phyloP scores from a whole-genome alignment of 35 echinoderm and acorn worm genomes.

The Strongylocentrotus purpuratus region DNA sequence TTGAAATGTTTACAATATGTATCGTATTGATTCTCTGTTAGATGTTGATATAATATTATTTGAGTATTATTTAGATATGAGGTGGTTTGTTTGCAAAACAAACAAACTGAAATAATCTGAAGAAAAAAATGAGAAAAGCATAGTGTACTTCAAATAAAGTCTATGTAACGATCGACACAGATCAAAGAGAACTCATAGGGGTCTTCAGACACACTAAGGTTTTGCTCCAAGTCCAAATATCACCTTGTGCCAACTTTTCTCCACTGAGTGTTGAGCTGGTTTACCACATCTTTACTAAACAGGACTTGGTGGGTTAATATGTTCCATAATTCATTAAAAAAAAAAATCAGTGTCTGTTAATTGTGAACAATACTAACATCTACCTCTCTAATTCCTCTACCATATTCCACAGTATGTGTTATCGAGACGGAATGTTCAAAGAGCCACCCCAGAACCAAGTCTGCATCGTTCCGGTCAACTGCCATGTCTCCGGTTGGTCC shows the following conservation, averaged over 20 bases:
- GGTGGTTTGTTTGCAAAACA: background rate
- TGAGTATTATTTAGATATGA: background rate
- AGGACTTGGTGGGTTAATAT: no score
- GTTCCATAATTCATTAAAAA: no score
- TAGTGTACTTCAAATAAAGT: no score
- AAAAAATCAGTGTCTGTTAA: no score
- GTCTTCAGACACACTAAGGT: no score
- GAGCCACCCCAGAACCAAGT: constrained; percentile 62
- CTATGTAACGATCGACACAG: background rate
- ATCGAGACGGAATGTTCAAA: constrained; percentile 33
- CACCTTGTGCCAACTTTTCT: background rate
- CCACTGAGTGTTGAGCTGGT: no score
- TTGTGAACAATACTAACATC: no score
- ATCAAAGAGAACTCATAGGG: background rate
- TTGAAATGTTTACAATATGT: no score
- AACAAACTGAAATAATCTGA: no score
- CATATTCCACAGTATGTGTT: constrained; percentile 61
- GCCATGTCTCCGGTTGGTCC: constrained; percentile 70
- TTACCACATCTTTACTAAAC: no score
- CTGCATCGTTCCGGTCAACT: constrained; percentile 73
- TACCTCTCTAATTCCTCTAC: background rate
- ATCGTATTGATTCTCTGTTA: background rate
- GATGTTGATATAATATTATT: background rate
- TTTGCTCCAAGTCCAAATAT: background rate
- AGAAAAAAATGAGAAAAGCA: background rate